Evolutionary conservation across 2,888 invertebrate species (phyloP).

Genomic region (Gymnoscelis rufifasciata): DNA sequence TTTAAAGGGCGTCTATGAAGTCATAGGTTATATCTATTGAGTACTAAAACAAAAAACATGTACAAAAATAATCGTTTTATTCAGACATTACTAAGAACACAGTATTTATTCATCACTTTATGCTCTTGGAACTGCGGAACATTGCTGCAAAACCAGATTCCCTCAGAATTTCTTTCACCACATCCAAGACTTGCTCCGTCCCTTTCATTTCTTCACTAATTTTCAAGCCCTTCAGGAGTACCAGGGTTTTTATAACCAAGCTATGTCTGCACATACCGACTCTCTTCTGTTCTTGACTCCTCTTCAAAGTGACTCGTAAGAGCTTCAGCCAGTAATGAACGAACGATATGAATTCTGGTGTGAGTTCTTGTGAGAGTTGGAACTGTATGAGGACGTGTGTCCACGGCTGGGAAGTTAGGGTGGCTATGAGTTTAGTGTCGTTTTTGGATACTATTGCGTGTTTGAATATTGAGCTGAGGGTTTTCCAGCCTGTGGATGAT

Average conservation of each 20-base stretch:
- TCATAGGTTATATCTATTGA: no score
- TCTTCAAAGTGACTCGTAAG: constrained; percentile 54
- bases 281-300: constrained; percentile 41
- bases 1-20: no score
- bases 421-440: constrained; percentile 54
- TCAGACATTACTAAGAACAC: no score
- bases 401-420: constrained; percentile 65
- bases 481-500: constrained; percentile 62
- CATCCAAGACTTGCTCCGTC: constrained; percentile 37
- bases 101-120: no score
- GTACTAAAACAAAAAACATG: no score
- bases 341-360: constrained; percentile 58
- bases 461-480: constrained; percentile 60
- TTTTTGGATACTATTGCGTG: constrained; percentile 57
- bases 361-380: constrained; percentile 57
- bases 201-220: constrained; percentile 37
- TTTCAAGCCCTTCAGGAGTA: constrained; percentile 44
- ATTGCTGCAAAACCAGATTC: constrained; percentile 33
- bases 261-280: constrained; percentile 50
- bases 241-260: constrained; percentile 52
- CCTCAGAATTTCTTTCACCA: constrained; percentile 50
- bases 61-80: no score
- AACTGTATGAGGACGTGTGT: constrained; percentile 62
- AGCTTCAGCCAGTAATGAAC: constrained; percentile 58
- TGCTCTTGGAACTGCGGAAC: constrained; percentile 6